These are phyloP conservation scores for Ptychoptera albimana DNA, from an alignment of 2,888 invertebrate genomes.

Conservation along the genomic window DNA sequence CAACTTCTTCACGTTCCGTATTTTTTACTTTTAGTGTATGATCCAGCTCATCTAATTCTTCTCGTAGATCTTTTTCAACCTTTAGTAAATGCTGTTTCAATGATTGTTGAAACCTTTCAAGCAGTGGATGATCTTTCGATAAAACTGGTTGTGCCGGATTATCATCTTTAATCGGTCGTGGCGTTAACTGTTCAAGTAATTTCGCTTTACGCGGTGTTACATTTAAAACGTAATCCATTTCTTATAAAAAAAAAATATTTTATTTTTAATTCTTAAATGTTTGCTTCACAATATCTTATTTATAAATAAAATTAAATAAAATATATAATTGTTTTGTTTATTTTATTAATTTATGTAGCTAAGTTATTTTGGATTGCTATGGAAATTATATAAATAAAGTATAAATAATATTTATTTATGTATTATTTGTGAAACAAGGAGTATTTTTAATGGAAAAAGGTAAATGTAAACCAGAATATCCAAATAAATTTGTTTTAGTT, in stretches of 20 bases:
- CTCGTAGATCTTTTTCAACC: slow-evolving; percentile 44
- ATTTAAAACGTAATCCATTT: slow-evolving; percentile 3
- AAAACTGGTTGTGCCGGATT: slow-evolving; percentile 29
- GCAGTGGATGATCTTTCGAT: slow-evolving; percentile 54
- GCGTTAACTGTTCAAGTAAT: slow-evolving; percentile 2
- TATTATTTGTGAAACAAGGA: no score
- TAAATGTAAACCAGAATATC: no score
- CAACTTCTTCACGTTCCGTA: slow-evolving; percentile 26
- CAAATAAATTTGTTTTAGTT: no score
- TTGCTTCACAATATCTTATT: no score
- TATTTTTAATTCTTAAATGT: no score
- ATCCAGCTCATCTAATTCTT: slow-evolving; percentile 52
- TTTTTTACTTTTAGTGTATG: slow-evolving; percentile 21
- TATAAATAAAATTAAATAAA: no score
- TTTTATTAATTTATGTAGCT: no score
- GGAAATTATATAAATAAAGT: no score
- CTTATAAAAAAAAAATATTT: not conserved
- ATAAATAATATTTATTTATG: no score
- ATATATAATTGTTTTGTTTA: no score
- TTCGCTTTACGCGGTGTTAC: slow-evolving; percentile 1
- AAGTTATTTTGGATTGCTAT: no score
- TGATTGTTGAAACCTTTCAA: slow-evolving; percentile 55
- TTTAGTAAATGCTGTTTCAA: slow-evolving; percentile 46
- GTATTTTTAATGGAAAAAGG: no score
- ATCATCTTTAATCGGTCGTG: not conserved